A percentile compares a stretch with the other conserved stretches of the same genome.
These are phyloP conservation scores for Gymnarchus niloticus DNA, from an alignment of 2,113 vertebrate species.

Conservation along the genomic window DNA sequence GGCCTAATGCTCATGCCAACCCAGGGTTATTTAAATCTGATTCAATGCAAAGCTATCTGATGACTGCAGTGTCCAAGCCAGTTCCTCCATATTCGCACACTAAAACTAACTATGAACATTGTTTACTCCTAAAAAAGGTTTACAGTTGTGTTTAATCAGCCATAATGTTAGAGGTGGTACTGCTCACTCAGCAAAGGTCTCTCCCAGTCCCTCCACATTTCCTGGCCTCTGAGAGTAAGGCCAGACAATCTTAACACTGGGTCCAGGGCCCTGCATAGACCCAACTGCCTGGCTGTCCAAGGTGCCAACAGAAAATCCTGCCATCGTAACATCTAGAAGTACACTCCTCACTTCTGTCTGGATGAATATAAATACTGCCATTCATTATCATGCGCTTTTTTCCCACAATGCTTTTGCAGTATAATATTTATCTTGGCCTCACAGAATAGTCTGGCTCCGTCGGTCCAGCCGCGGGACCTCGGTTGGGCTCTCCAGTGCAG, in stretches of 20 bases:
- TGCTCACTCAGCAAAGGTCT: neutral
- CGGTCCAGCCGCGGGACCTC: conserved; percentile 28
- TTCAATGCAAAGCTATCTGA: neutral
- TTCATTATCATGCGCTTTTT: neutral
- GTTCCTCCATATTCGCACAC: conserved; percentile 22
- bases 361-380: conserved; percentile 45
- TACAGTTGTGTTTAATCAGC: neutral
- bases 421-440: conserved; percentile 55
- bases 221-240: neutral
- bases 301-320: neutral
- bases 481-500: conserved; percentile 50
- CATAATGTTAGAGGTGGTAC: neutral
- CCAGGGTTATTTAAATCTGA: neutral
- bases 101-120: conserved; percentile 19
- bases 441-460: conserved; percentile 49
- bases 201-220: neutral
- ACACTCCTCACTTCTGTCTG: conserved; percentile 27
- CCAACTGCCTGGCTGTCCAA: neutral
- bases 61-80: neutral
- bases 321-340: neutral
- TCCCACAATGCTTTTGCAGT: conserved; percentile 36
- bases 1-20: neutral
- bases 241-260: conserved; percentile 8
- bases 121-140: conserved; percentile 18
- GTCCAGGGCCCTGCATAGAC: neutral